Evolutionary conservation across 2,113 vertebrate genomes (phyloP), one percentile per base, ranked within the genome.

Genomic region (Apus apus): DNA sequence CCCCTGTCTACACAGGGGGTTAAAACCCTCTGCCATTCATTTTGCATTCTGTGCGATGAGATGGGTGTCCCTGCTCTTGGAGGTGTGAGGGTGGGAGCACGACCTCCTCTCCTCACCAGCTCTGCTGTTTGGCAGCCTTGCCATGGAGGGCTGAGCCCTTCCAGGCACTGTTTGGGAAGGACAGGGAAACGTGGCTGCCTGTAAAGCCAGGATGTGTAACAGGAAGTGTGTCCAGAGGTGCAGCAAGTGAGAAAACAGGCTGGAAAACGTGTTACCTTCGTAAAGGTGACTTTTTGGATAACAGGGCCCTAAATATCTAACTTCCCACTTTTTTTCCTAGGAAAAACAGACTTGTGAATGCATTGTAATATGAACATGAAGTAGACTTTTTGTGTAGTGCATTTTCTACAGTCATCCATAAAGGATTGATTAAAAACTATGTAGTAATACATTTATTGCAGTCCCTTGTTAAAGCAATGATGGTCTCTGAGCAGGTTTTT

Each of bases 281-380:
- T 56, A n/a, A 89, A 66, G 25, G 5, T 45, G 38, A 8, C 20
- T 29, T 87, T 70, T 58, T 48, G 23, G 48, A 54, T 48, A 34
- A 60, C 57, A 27, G 3, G 11, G 7, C 18, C 51, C 16, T 36
- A 20, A 66, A 25, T 36, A 46, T 8, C 26, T 3, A 3, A 2
- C 30, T 89, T 50, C 4, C 16, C 7, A 1, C 8, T 46, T 73
- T 50, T 73, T 50, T 80, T 64, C 51, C 34, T 51, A 8, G 48
- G 38, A 60, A 77, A 85, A 66, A 50, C 0, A 0, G 40, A 10
- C 34, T 0, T 1, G 32, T 43, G 18, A 73, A 29, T 19, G 25
- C 29, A 8, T 54, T 46, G 46, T 45, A 51, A 14, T 70, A 12
- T 2, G 14, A 73, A 58, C 32, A 17, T 8, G 19, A 20, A 27